Evolutionary conservation across 2,797 vertebrate species (phyloP).

Genomic region (Poecilia velifera): DNA sequence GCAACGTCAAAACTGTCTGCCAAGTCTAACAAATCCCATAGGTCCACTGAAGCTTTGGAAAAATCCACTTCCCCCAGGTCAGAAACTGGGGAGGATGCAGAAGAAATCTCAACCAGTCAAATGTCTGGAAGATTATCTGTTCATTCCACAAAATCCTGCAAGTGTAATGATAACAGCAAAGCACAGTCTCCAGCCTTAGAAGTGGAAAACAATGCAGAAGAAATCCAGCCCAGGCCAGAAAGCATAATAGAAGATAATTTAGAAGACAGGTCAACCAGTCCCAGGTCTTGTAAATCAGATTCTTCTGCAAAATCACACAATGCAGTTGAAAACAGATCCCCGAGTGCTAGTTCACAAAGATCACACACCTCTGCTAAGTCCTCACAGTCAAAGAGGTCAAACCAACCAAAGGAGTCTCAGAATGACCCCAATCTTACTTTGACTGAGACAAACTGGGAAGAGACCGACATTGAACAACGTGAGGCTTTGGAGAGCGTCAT

Average conservation of each 20-base stretch:
- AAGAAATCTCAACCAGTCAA: conserved; percentile 58
- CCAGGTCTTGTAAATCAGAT: conserved; percentile 40
- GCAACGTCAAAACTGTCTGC: conserved; percentile 59
- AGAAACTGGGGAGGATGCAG: conserved; percentile 30
- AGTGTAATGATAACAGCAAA: conserved; percentile 7
- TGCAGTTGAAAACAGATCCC: conserved; percentile 34
- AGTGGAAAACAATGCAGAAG: not conserved
- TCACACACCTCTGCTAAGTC: conserved; percentile 43
- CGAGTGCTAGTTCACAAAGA: conserved; percentile 46
- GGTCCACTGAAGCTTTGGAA: conserved; percentile 52
- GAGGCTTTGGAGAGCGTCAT: conserved; percentile 52
- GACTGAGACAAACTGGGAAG: conserved; percentile 21
- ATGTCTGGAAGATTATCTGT: conserved; percentile 40
- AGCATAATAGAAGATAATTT: conserved; percentile 26
- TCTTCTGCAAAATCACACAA: conserved; percentile 44
- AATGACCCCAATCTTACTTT: conserved; percentile 13
- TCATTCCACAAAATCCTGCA: conserved; percentile 42
- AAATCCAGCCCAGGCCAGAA: conserved; percentile 36
- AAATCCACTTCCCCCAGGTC: conserved; percentile 41
- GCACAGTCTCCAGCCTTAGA: conserved; percentile 3
- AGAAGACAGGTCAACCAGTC: conserved; percentile 34
- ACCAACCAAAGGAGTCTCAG: conserved; percentile 17
- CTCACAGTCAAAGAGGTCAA: conserved; percentile 45
- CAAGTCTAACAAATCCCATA: conserved; percentile 60
- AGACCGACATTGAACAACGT: conserved; percentile 16